Percentiles rank a stretch among this genome's conserved stretches.
phyloP scores from a whole-genome alignment of 64 coral and sea anemone species.

The Stichodactyla helianthus region DNA sequence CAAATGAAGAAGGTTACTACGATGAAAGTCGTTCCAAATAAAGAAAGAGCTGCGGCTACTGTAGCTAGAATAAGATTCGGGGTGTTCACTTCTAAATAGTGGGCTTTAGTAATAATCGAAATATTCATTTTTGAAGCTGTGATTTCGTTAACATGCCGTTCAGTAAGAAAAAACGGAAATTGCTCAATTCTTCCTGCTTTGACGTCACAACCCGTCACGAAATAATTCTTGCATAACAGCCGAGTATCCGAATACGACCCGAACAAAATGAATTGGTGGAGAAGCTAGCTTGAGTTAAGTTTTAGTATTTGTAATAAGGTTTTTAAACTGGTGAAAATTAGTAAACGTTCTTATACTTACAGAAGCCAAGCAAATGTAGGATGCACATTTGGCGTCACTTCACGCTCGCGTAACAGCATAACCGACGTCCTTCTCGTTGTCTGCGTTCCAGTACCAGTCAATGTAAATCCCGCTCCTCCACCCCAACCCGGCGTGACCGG shows the following conservation, averaged over 20 bases:
- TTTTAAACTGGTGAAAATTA: too few species aligned
- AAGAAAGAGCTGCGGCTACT: constrained; percentile 49
- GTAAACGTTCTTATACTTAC: too few species aligned
- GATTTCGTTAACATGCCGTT: not conserved
- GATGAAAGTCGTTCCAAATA: constrained; percentile 68
- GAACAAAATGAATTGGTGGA: not conserved
- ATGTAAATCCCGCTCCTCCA: too few species aligned
- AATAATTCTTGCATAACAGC: not conserved
- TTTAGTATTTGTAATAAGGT: too few species aligned
- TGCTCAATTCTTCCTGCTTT: not conserved
- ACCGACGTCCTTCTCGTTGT: too few species aligned
- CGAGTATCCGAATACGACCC: not conserved
- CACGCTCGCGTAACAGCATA: too few species aligned
- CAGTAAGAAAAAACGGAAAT: not conserved
- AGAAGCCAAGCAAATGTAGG: too few species aligned
- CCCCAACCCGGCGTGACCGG: too few species aligned
- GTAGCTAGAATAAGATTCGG: constrained; percentile 34
- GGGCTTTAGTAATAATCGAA: not conserved
- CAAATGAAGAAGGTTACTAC: constrained; percentile 73
- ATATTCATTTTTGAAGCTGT: not conserved
- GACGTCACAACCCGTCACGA: not conserved
- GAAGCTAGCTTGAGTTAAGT: not conserved
- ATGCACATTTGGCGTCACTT: too few species aligned
- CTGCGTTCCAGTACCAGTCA: too few species aligned
- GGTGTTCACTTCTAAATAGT: not conserved